Percentiles rank a stretch among this genome's conserved stretches.
These are phyloP conservation scores for Myotis findleyi DNA, from an alignment of 2,797 vertebrate species.

Conservation along the genomic window DNA sequence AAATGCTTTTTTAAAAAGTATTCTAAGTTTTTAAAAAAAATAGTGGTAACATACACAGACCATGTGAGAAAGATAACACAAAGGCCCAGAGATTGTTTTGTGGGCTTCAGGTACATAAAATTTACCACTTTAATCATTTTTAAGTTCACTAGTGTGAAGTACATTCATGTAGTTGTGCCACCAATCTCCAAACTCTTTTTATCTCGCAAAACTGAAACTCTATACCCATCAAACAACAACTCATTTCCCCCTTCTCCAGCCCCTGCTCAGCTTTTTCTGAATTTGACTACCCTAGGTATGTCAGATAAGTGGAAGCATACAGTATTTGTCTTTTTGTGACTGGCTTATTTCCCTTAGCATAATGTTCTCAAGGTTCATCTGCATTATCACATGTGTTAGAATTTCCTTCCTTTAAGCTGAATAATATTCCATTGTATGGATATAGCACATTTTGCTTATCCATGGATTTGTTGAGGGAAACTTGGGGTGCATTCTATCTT, in stretches of 20 bases:
- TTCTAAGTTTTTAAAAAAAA: not conserved
- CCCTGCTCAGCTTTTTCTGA: not conserved
- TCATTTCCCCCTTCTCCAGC: not conserved
- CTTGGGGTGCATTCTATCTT: not conserved
- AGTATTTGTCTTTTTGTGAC: not conserved
- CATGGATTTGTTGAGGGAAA: not conserved
- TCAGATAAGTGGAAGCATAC: not conserved
- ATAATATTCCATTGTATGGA: not conserved
- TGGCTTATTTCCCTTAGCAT: conserved; percentile 5
- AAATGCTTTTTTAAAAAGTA: not conserved
- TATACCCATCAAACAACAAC: not conserved
- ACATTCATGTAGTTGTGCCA: not conserved
- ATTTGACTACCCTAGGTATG: not conserved
- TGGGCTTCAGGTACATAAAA: not conserved
- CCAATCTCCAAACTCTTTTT: not conserved
- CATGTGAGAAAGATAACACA: not conserved
- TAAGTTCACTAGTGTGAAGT: not conserved
- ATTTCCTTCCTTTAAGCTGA: not conserved
- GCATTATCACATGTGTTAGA: not conserved
- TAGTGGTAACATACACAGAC: not conserved
- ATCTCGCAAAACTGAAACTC: not conserved
- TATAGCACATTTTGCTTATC: not conserved
- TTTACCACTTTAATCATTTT: not conserved
- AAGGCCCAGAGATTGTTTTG: not conserved
- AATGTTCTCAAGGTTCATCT: not conserved